Percentiles rank a stretch among this genome's conserved stretches.
Evolutionary conservation across 2,113 vertebrate species (phyloP).

Genomic region (Genyomyrus donnyi): DNA sequence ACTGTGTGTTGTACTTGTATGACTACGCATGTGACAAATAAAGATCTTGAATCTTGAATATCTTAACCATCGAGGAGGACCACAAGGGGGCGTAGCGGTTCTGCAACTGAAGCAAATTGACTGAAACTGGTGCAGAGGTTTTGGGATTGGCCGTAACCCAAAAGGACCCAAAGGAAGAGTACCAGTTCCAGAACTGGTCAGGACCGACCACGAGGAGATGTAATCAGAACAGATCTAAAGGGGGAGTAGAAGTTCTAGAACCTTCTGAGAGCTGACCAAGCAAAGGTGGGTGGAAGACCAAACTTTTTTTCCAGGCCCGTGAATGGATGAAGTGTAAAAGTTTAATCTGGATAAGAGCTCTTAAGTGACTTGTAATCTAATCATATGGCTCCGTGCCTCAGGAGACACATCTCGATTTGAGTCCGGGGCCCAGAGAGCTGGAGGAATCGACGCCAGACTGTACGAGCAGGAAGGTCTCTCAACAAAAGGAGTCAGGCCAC

Average conservation of each 20-base stretch:
- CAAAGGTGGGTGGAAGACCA: neutral
- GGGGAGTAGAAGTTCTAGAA: neutral
- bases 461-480: neutral
- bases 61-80: neutral
- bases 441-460: neutral
- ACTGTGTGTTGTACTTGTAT: too few species aligned
- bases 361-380: neutral
- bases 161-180: neutral
- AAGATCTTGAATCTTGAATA: too few species aligned
- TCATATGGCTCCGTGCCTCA: neutral
- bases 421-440: neutral
- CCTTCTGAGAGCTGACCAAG: neutral
- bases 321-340: neutral
- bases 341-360: neutral
- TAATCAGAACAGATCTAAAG: neutral
- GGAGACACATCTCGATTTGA: neutral
- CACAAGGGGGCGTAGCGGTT: neutral
- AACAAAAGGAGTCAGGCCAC: neutral
- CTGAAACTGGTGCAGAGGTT: neutral
- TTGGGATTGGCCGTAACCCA: neutral
- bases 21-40: too few species aligned
- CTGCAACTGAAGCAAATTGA: neutral
- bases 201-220: neutral
- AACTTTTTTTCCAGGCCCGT: neutral
- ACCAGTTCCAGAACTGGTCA: neutral